Conservation (phyloP, 2,113 vertebrate species). For the Barnardius zonarius region DNA sequence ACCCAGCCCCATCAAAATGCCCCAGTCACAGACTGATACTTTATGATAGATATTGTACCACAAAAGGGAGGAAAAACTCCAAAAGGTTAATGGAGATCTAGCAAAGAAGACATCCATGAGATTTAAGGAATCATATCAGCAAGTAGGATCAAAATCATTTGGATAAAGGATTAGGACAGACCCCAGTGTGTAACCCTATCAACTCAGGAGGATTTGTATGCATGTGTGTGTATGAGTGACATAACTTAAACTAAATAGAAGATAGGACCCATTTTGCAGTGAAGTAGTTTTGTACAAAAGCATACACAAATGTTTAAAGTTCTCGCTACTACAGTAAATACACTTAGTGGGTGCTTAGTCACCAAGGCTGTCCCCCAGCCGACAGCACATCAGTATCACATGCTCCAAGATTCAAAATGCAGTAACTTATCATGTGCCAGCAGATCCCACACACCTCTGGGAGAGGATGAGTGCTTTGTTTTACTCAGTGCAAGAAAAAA, state of each 20-base stretch:
- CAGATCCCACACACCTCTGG: neutral
- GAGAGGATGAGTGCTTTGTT: accelerated
- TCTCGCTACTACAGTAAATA: neutral
- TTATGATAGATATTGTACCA: neutral
- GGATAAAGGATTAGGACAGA: neutral
- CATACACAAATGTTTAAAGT: accelerated
- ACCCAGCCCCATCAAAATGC: neutral
- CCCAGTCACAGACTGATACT: neutral
- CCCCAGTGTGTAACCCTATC: no score
- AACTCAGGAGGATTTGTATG: neutral
- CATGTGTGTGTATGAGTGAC: accelerated
- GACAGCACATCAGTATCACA: accelerated
- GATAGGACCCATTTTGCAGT: no score
- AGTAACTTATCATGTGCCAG: accelerated
- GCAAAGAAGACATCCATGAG: accelerated
- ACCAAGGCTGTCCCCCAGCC: neutral
- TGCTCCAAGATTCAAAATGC: neutral
- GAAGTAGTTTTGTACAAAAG: neutral
- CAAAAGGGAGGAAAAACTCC: neutral
- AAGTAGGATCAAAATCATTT: neutral
- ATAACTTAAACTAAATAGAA: neutral
- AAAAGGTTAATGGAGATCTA: neutral
- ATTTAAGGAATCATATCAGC: neutral
- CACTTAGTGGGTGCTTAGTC: no score
- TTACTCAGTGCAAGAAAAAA: neutral